A percentile compares a stretch with the other conserved stretches of the same genome.
Conservation (phyloP, 2,113 vertebrate species). For the Pomatorhinus ruficollis region DNA sequence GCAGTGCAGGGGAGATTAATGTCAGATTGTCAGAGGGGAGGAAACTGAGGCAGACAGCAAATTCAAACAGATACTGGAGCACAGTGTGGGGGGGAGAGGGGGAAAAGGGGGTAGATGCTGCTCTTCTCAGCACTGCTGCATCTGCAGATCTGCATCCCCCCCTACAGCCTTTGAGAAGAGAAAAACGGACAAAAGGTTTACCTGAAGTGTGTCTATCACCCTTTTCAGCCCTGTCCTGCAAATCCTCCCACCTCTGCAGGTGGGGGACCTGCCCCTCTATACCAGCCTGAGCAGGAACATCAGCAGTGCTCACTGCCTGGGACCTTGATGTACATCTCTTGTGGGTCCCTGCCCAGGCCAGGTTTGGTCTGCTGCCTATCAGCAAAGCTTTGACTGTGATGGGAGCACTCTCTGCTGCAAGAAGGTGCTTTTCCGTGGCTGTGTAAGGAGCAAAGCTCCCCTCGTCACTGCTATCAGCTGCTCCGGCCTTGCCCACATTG, state of each 20-base stretch:
- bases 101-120: background rate
- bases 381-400: background rate
- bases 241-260: background rate
- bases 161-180: background rate
- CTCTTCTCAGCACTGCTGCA: background rate
- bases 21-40: slow-evolving; percentile 76
- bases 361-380: background rate
- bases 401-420: background rate
- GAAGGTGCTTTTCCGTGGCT: background rate
- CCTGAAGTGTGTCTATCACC: background rate
- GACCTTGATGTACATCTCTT: background rate
- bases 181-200: background rate
- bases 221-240: background rate
- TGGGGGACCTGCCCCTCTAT: background rate
- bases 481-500: fast-evolving
- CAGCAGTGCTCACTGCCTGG: background rate
- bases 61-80: slow-evolving; percentile 42
- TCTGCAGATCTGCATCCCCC: background rate
- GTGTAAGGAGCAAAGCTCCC: background rate
- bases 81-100: fast-evolving
- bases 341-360: fast-evolving
- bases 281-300: background rate
- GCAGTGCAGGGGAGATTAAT: slow-evolving; percentile 73
- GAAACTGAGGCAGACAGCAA: slow-evolving; percentile 54
- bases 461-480: background rate